phyloP scores from a whole-genome alignment of 1,140 invertebrate genomes.

The Piezodorus guildinii region DNA sequence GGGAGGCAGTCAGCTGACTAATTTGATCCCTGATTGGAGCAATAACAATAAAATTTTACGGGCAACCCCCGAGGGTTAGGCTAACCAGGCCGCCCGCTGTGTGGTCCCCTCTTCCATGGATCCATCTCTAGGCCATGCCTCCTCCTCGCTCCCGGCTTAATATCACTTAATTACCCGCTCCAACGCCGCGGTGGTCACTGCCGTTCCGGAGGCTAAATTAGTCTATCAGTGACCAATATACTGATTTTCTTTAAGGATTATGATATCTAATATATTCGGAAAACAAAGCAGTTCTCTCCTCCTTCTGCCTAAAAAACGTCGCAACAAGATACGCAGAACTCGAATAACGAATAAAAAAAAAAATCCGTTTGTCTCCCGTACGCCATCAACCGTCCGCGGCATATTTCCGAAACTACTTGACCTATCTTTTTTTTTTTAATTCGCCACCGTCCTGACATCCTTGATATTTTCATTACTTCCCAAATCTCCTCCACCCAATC shows the following conservation, averaged over 20 bases:
- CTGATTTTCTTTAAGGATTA: background rate
- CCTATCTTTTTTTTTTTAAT: too few relatives aligned
- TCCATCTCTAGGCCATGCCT: background rate
- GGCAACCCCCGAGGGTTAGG: background rate
- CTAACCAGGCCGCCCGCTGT: background rate
- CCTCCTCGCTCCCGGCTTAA: background rate
- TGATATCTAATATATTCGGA: background rate
- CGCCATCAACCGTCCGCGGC: too few relatives aligned
- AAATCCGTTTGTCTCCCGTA: too few relatives aligned
- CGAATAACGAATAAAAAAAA: too few relatives aligned
- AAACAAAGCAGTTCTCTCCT: background rate
- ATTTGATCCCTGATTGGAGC: slow-evolving; percentile 9
- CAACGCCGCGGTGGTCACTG: too few relatives aligned
- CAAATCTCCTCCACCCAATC: too few relatives aligned
- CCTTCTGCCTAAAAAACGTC: background rate
- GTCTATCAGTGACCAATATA: too few relatives aligned
- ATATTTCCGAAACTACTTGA: too few relatives aligned
- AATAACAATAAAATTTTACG: slow-evolving; percentile 15
- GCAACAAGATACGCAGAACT: too few relatives aligned
- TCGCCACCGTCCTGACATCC: too few relatives aligned
- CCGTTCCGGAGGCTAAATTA: too few relatives aligned
- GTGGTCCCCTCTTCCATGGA: background rate
- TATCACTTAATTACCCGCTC: background rate
- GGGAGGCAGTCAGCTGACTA: slow-evolving; percentile 1
- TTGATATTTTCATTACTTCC: too few relatives aligned